phyloP scores from a whole-genome alignment of 1,140 invertebrate genomes.

The Coptotermes formosanus region DNA sequence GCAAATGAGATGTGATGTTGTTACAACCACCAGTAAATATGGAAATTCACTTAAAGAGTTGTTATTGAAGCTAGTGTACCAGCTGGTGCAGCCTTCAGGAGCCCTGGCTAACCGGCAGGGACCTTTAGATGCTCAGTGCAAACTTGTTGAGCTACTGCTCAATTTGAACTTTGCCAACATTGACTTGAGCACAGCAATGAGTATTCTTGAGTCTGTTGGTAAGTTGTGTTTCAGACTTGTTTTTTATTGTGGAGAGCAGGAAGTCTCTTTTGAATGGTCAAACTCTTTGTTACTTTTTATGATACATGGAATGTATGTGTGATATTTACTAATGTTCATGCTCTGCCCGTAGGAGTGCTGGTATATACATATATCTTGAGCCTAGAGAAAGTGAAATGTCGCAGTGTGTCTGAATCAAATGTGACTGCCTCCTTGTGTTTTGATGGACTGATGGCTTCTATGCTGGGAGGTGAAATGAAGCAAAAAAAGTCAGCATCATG shows the following conservation, averaged over 20 bases:
- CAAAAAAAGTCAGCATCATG: slow-evolving; percentile 60
- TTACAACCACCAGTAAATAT: slow-evolving; percentile 54
- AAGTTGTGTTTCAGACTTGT: slow-evolving; percentile 19
- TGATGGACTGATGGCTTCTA: slow-evolving; percentile 65
- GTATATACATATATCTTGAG: slow-evolving; percentile 60
- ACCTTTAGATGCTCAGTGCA: slow-evolving; percentile 79
- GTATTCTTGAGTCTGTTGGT: slow-evolving; percentile 73
- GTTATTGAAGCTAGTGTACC: slow-evolving; percentile 67
- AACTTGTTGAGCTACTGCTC: slow-evolving; percentile 65
- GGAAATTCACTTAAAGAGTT: slow-evolving; percentile 66
- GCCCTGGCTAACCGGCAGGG: slow-evolving; percentile 68
- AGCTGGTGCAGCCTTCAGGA: slow-evolving; percentile 67
- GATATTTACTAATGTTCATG: too few species aligned
- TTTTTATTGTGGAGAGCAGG: not conserved
- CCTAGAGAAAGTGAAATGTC: slow-evolving; percentile 58
- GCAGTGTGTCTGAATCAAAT: slow-evolving; percentile 49
- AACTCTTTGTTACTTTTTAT: too few species aligned
- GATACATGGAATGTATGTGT: too few species aligned
- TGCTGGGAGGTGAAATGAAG: slow-evolving; percentile 60
- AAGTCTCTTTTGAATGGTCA: too few species aligned
- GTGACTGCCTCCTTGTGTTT: slow-evolving; percentile 52
- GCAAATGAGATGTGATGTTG: slow-evolving; percentile 66
- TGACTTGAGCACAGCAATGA: slow-evolving; percentile 69
- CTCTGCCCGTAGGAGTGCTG: slow-evolving; percentile 48
- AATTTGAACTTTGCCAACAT: slow-evolving; percentile 65